Percentiles rank a stretch among this genome's conserved stretches.
These are phyloP conservation scores for Cephus runcator DNA, from an alignment of 2,888 invertebrate genomes.

Conservation along the genomic window DNA sequence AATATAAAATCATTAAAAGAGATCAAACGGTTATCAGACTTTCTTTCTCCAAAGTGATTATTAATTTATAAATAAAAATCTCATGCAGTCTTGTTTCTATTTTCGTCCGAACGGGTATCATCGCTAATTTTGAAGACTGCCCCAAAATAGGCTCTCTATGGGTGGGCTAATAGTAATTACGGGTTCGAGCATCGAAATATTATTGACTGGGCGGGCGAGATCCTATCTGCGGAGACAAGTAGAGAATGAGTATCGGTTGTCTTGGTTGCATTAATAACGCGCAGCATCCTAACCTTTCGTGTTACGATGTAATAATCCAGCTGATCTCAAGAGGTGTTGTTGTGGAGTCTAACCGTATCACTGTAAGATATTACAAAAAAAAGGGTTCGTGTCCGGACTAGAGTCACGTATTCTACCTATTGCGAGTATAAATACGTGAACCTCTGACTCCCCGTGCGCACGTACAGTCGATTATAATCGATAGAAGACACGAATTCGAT, in stretches of 20 bases:
- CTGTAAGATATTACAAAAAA: neutral
- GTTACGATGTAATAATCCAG: constrained; percentile 30
- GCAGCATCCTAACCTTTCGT: constrained; percentile 3
- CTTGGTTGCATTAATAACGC: constrained; percentile 48
- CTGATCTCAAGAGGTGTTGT: neutral
- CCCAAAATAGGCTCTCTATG: constrained; percentile 42
- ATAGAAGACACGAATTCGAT: neutral
- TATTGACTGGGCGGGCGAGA: constrained; percentile 60
- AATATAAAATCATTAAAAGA: neutral
- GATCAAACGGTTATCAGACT: neutral
- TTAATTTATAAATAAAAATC: neutral
- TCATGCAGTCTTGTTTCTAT: constrained; percentile 12
- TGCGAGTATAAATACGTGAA: neutral
- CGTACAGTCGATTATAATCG: neutral
- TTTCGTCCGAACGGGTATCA: constrained; percentile 31
- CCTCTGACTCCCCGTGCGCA: neutral
- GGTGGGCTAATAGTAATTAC: constrained; percentile 61
- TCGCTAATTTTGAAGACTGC: neutral
- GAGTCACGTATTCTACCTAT: neutral
- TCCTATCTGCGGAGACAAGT: constrained; percentile 47
- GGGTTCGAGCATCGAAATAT: constrained; percentile 52
- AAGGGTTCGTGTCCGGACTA: neutral
- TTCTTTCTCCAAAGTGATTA: neutral
- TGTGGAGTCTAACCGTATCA: neutral
- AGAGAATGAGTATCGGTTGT: constrained; percentile 41